These are phyloP conservation scores for Clarias batrachus DNA, from an alignment of 2,113 vertebrate genomes.

Conservation along the genomic window DNA sequence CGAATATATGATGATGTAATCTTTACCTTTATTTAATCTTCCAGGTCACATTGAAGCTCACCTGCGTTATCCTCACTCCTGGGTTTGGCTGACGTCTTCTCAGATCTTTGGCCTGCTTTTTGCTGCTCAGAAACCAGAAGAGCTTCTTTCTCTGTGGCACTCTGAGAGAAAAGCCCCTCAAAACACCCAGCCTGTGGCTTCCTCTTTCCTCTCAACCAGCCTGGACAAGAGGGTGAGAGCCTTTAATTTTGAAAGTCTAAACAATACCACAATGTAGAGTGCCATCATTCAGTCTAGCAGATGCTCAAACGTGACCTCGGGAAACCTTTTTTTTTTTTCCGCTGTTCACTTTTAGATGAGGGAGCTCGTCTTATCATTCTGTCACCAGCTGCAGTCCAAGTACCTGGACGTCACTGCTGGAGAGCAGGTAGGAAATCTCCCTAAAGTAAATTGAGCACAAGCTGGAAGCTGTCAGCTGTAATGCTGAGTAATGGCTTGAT, in stretches of 20 bases:
- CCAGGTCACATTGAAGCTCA: conserved; percentile 85
- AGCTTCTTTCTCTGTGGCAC: conserved; percentile 78
- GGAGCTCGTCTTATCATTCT: conserved; percentile 83
- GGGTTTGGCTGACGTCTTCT: conserved; percentile 93
- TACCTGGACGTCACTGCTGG: conserved; percentile 84
- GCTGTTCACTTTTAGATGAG: conserved; percentile 75
- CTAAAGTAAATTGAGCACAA: neutral
- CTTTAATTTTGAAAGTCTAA: neutral
- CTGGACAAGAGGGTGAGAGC: conserved; percentile 82
- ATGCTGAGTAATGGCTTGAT: neutral
- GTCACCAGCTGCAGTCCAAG: conserved; percentile 90
- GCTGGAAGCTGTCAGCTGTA: neutral
- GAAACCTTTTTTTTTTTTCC: neutral
- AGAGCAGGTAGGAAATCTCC: conserved; percentile 80
- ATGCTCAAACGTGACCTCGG: neutral
- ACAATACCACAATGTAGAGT: neutral
- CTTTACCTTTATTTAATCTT: neutral
- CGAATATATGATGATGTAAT: neutral
- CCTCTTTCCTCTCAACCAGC: conserved; percentile 73
- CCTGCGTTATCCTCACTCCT: conserved; percentile 89
- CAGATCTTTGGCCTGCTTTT: conserved; percentile 93
- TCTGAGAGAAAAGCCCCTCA: conserved; percentile 49
- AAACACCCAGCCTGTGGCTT: conserved; percentile 53
- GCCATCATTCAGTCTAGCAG: too few relatives aligned
- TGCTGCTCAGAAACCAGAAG: conserved; percentile 81